Evolutionary conservation across 92 coral and sea anemone species (phyloP).

Genomic region (Meandrina meandrites): DNA sequence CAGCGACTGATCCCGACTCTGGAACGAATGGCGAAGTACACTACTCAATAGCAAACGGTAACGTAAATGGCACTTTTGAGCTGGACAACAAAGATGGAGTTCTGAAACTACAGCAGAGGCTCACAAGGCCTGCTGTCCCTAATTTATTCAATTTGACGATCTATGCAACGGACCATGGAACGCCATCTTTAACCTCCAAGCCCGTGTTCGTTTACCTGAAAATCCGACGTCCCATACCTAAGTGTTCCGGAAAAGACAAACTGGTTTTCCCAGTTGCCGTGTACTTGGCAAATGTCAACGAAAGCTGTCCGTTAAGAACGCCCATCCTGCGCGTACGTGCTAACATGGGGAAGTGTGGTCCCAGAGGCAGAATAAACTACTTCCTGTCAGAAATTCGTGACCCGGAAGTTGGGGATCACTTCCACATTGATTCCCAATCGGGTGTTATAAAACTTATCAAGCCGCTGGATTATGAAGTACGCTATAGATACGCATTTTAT

Average conservation of each 20-base stretch:
- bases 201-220: constrained; percentile 66
- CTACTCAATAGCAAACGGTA: constrained; percentile 56
- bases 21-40: constrained; percentile 54
- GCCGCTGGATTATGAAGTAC: constrained; percentile 65
- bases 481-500: constrained; percentile 46
- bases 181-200: constrained; percentile 47
- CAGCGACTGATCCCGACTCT: constrained; percentile 78
- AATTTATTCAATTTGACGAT: constrained; percentile 67
- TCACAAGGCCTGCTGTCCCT: constrained; percentile 28
- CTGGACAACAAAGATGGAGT: constrained; percentile 51
- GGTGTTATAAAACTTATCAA: constrained; percentile 63
- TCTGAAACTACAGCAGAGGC: constrained; percentile 46
- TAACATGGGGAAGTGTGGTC: constrained; percentile 29
- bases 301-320: constrained; percentile 60
- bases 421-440: constrained; percentile 53
- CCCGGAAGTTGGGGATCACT: constrained; percentile 55
- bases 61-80: constrained; percentile 66
- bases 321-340: constrained; percentile 59
- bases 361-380: constrained; percentile 44
- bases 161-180: constrained; percentile 64
- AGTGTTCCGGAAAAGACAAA: constrained; percentile 15
- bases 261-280: constrained; percentile 48
- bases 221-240: constrained; percentile 31
- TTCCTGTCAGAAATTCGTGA: constrained; percentile 48
- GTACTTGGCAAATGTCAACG: constrained; percentile 62